Evolutionary conservation across 2,113 vertebrate genomes (phyloP).

Genomic region (Channa argus): DNA sequence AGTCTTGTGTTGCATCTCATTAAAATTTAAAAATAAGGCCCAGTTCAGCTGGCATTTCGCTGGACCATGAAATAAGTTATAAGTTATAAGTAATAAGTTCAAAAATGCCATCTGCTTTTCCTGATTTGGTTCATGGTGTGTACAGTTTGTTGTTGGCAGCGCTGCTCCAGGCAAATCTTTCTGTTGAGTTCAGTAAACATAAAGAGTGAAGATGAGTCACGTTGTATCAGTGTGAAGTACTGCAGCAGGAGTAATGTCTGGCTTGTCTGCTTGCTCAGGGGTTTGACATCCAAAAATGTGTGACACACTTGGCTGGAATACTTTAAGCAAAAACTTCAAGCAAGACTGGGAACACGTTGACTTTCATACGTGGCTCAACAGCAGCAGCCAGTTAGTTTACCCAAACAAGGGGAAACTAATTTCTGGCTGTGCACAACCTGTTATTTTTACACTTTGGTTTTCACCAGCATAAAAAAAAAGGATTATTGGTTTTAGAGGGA

Average conservation of each 20-base stretch:
- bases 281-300: constrained; percentile 36
- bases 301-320: constrained; percentile 19
- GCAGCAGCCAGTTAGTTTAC: background rate
- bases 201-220: constrained; percentile 31
- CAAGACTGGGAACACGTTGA: constrained; percentile 8
- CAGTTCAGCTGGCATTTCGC: constrained; percentile 45
- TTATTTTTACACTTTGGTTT: background rate
- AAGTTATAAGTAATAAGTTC: constrained; percentile 7
- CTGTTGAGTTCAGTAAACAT: constrained; percentile 27
- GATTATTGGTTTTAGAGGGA: background rate
- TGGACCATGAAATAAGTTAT: constrained; percentile 21
- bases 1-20: constrained; percentile 56
- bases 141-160: constrained; percentile 28
- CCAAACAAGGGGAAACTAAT: background rate
- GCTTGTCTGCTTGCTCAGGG: constrained; percentile 34
- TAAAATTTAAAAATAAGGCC: constrained; percentile 55
- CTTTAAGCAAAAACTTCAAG: constrained; percentile 12
- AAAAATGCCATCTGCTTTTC: constrained; percentile 53
- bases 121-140: constrained; percentile 27
- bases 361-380: constrained; percentile 10
- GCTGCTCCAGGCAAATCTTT: constrained; percentile 10
- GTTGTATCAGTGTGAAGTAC: constrained; percentile 24
- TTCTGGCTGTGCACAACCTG: background rate
- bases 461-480: background rate
- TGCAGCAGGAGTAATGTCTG: constrained; percentile 36